A percentile compares a stretch with the other conserved stretches of the same genome.
Evolutionary conservation across 2,797 vertebrate species (phyloP).

Genomic region (Linurgus olivaceus): DNA sequence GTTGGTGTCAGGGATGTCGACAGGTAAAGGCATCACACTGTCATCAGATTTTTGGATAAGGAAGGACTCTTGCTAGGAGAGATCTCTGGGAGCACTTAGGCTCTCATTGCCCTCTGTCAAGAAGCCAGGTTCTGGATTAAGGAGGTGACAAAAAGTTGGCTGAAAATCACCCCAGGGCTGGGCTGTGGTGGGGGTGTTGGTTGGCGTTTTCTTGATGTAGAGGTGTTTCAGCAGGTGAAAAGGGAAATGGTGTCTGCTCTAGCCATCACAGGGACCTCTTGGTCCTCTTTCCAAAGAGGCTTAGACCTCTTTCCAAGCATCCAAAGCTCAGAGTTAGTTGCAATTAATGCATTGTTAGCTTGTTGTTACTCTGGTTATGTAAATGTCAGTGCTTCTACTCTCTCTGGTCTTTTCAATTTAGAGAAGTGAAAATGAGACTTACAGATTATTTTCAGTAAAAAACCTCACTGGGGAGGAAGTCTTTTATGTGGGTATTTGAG

Average conservation of each 20-base stretch:
- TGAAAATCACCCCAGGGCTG: neutral
- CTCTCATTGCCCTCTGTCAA: neutral
- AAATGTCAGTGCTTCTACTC: neutral
- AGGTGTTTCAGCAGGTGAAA: neutral
- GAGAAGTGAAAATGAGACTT: neutral
- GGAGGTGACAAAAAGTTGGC: neutral
- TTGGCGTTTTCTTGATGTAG: neutral
- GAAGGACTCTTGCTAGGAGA: neutral
- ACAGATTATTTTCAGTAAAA: neutral
- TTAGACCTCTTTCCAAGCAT: neutral
- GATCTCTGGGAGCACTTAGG: neutral
- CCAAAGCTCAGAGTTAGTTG: neutral
- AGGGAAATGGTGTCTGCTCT: neutral
- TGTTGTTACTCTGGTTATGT: conserved; percentile 4
- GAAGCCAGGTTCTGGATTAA: neutral
- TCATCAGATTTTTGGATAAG: conserved; percentile 31
- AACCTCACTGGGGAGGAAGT: neutral
- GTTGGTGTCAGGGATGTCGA: neutral
- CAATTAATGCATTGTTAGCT: conserved; percentile 30
- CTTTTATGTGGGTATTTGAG: neutral
- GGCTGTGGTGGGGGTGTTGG: neutral
- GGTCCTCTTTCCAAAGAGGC: no score
- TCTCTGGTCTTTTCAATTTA: neutral
- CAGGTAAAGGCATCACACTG: neutral
- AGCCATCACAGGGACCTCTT: neutral